phyloP scores from a whole-genome alignment of 2,797 vertebrate genomes.

The Centroberyx gerrardi region DNA sequence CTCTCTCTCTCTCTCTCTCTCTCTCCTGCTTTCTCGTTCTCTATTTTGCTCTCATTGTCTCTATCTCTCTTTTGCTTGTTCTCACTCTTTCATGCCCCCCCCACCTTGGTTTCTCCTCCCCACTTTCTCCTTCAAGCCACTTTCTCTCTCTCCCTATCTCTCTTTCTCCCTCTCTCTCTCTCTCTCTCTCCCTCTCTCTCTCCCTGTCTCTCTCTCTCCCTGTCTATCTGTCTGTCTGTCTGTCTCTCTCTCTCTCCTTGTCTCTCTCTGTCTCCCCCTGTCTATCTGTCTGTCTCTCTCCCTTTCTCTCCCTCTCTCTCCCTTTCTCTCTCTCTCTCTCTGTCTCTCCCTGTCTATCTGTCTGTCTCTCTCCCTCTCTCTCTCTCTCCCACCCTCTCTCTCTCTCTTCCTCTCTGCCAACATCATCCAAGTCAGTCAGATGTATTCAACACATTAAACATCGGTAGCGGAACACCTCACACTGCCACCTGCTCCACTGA shows the following conservation, averaged over 20 bases:
- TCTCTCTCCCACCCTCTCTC: neutral
- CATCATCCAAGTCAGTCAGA: slow-evolving; percentile 14
- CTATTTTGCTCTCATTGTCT: neutral
- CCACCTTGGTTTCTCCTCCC: slow-evolving; percentile 7
- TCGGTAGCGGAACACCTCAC: slow-evolving; percentile 23
- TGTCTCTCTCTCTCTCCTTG: too few species aligned
- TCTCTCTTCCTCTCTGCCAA: neutral
- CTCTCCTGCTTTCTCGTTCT: too few species aligned
- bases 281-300: too few species aligned
- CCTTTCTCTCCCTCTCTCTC: too few species aligned
- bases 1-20: slow-evolving; percentile 42
- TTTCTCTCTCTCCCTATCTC: too few species aligned
- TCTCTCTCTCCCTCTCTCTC: too few species aligned
- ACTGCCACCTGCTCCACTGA: slow-evolving; percentile 39
- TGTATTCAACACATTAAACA: slow-evolving; percentile 41
- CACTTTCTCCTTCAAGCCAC: slow-evolving; percentile 10
- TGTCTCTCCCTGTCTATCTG: neutral
- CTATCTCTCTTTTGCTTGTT: slow-evolving; percentile 2
- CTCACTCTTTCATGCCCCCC: slow-evolving; percentile 5
- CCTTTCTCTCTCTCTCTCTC: too few species aligned
- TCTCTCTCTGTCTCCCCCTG: too few species aligned
- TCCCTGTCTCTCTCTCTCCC: too few species aligned
- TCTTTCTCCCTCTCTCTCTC: too few species aligned
- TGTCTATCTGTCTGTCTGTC: too few species aligned
- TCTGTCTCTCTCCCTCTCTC: slow-evolving; percentile 5